phyloP scores from a whole-genome alignment of 2,113 vertebrate species.

The Manacus vitellinus region DNA sequence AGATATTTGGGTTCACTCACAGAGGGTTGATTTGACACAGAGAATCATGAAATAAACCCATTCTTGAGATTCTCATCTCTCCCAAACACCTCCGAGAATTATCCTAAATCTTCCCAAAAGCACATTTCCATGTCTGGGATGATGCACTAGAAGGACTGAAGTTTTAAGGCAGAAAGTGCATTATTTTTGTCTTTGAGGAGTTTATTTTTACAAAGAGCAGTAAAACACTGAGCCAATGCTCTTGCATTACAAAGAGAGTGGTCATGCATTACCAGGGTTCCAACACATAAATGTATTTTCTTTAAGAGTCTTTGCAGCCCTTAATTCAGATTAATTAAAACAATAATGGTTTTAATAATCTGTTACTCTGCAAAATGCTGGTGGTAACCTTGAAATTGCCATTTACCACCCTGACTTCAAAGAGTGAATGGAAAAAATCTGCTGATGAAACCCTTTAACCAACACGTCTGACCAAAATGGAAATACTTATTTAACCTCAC shows the following conservation, averaged over 20 bases:
- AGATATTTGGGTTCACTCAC: not conserved
- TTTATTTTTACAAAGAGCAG: not conserved
- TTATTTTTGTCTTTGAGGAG: not conserved
- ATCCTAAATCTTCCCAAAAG: not conserved
- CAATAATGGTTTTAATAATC: not conserved
- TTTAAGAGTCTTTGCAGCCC: not conserved
- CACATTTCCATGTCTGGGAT: not conserved
- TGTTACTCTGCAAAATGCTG: not conserved
- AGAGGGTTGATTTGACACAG: not conserved
- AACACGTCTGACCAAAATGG: not conserved
- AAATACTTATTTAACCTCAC: not conserved
- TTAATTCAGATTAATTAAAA: not conserved
- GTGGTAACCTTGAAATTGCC: not conserved
- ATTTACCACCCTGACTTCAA: not conserved
- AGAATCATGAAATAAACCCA: not conserved
- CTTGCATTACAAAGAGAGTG: not conserved
- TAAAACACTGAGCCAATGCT: not conserved
- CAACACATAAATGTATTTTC: not conserved
- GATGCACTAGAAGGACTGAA: not conserved
- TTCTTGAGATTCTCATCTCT: not conserved
- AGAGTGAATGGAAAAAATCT: not conserved
- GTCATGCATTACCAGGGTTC: not conserved
- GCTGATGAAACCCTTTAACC: not conserved
- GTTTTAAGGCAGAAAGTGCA: not conserved
- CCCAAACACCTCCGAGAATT: not conserved